Evolutionary conservation across 2,888 invertebrate species (phyloP), one percentile per base, ranked within the genome.

Genomic region (Pediacus dermestoides): DNA sequence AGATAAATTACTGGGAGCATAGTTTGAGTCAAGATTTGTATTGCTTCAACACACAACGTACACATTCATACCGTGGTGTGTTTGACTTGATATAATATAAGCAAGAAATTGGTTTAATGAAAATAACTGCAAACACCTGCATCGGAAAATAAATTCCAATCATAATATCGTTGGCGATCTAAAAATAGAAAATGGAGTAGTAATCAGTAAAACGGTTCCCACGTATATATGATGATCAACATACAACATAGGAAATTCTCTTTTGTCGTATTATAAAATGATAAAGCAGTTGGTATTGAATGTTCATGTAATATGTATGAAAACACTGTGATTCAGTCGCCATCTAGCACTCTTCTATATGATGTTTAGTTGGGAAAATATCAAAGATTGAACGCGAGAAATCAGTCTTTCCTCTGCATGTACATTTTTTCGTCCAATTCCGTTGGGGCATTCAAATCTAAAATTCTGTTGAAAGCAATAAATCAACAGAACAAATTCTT

Each of bases 221-320:
- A 39, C 44, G 37, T 36, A 43, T 21, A 15, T 34, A 28, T 31
- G 39, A 22, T 30, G 36, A 42, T 42, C 23, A 34, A 34, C 37
- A 40, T 34, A n/a, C 38, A 37, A 27, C 23, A 30, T 26, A 35
- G 46, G 42, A 42, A 43, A 42, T 48, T 39, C 42, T 22, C 32
- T 12, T 11, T 28, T 11, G 3, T 9, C 26, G 31, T 32, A 43
- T 50, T 48, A 53, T 50, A 48, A 55, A 55, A 54, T 55, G 48
- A 52, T 54, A 53, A 52, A 53, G 47, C 44, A 46, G 44, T 43
- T 43, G 50, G 48, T 52, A 52, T 46, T 39, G 52, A 45, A 47
- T 40, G 47, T 52, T 55, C 52, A 56, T 57, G 54, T 44, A 53
- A 55, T 54, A 54, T 55, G 52, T 48, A 57, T 57, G 51, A 53